These are phyloP conservation scores for Enteromius thamalakanensis DNA, from an alignment of 2,797 vertebrate species.

Conservation along the genomic window DNA sequence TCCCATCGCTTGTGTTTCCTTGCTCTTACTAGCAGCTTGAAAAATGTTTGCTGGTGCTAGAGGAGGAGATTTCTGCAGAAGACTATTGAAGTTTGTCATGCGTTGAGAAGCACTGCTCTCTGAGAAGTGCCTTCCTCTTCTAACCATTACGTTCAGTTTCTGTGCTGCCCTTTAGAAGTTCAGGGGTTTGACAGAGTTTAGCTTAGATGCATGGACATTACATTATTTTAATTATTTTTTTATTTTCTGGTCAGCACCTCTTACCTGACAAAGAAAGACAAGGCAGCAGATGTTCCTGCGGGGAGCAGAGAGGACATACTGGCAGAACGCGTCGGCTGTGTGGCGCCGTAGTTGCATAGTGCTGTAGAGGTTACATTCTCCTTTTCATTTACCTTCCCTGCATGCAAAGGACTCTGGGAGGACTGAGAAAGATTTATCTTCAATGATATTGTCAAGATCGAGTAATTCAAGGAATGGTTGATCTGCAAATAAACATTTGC, in stretches of 20 bases:
- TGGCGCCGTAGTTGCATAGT: conserved; percentile 66
- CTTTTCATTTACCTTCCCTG: conserved; percentile 42
- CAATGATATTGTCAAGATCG: not conserved
- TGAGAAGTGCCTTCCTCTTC: conserved; percentile 88
- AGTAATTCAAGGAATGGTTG: not conserved
- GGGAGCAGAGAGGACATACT: conserved; percentile 72
- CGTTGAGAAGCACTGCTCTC: conserved; percentile 81
- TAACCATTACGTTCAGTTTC: conserved; percentile 92
- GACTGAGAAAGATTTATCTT: conserved; percentile 21
- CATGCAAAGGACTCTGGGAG: conserved; percentile 27
- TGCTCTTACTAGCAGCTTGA: conserved; percentile 89
- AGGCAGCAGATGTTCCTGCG: conserved; percentile 75
- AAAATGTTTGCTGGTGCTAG: conserved; percentile 89
- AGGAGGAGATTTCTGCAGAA: conserved; percentile 88
- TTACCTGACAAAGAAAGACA: conserved; percentile 79
- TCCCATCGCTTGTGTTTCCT: conserved; percentile 87
- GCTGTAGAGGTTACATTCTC: conserved; percentile 37
- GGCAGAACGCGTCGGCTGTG: conserved; percentile 73
- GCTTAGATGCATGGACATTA: not conserved
- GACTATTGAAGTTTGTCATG: conserved; percentile 90
- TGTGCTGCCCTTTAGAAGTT: conserved; percentile 87
- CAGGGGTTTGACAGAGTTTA: conserved; percentile 22
- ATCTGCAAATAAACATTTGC: not conserved
- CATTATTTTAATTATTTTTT: not conserved
- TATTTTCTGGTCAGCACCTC: not conserved